Evolutionary conservation across 2,888 invertebrate genomes (phyloP), one percentile per base, ranked within the genome.

Genomic region (Acleris sparsana): DNA sequence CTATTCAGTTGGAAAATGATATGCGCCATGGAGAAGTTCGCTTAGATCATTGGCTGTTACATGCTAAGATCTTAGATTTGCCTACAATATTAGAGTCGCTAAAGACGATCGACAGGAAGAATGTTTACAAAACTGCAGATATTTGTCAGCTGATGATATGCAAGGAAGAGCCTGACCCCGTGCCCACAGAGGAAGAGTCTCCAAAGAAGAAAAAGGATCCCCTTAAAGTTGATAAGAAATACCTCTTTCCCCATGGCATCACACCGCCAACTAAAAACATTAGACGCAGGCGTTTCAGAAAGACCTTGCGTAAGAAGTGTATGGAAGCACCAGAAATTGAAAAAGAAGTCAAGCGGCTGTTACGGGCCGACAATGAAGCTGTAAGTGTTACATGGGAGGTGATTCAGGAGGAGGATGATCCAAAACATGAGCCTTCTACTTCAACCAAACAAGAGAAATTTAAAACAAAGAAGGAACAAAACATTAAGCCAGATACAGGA

Each of bases 321-420:
- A 96, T 97, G 1, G 98, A 98, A 86, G 97, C 97, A 29, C 98
- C 98, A 0, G 98, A 98, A 90, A 97, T 98, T 71, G 99, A 99
- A 80, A 98, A 98, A 83, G 98, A 99, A 93, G 97, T 99, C 0
- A 97, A 98, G 83, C 93, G 98, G 48, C 89, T 99, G 60, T 91
- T 99, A 22, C 93, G 97, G 71, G 95, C 95, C 18, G 98, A 98
- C 83, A 97, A 97, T 77, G 98, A 98, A 80, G 97, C 98, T 2
- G 95, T 95, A 0, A 94, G 94, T 76, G 96, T 97, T 0, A 95
- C 95, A 68, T 97, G 96, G 95, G 97, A 97, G 82, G 95, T 97
- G 1, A 95, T 97, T 48, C 95, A 95, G 71, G 97, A 96, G 85
- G 96, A 97, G 78, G 95, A 96, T 72, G 96, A 96, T 69, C 87